Conservation (phyloP, 2,888 invertebrate genomes). For the Lepetodrilus schrolli region DNA sequence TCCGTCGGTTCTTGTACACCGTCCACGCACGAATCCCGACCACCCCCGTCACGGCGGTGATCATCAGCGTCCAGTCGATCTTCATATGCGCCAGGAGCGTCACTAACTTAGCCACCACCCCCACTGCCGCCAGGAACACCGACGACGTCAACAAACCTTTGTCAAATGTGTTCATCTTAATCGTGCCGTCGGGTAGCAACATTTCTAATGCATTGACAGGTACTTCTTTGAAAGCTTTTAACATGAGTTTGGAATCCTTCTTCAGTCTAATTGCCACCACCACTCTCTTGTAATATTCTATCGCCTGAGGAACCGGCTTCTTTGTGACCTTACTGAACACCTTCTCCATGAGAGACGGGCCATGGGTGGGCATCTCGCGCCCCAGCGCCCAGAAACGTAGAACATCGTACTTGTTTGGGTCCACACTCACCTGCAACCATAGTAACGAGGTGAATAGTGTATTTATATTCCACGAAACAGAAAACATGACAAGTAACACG, state of each 20-base stretch:
- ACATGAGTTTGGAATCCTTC: slow-evolving; percentile 70
- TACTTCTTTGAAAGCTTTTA: slow-evolving; percentile 74
- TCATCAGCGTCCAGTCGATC: slow-evolving; percentile 61
- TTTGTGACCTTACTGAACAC: slow-evolving; percentile 34
- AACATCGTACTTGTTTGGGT: slow-evolving; percentile 69
- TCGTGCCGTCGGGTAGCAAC: slow-evolving; percentile 70
- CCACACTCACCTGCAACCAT: slow-evolving; percentile 67
- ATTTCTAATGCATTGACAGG: slow-evolving; percentile 69
- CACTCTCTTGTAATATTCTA: slow-evolving; percentile 71
- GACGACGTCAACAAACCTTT: slow-evolving; percentile 58
- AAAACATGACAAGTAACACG: neutral
- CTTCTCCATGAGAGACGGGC: slow-evolving; percentile 41
- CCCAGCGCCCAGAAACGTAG: slow-evolving; percentile 73
- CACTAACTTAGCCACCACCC: slow-evolving; percentile 67
- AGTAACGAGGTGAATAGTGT: neutral
- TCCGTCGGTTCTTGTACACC: slow-evolving; percentile 64
- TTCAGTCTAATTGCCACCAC: slow-evolving; percentile 72
- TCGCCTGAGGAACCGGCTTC: slow-evolving; percentile 44
- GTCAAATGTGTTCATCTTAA: slow-evolving; percentile 64
- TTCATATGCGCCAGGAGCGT: slow-evolving; percentile 59
- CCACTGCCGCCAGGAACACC: slow-evolving; percentile 50
- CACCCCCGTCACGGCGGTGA: slow-evolving; percentile 58
- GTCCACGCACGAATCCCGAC: slow-evolving; percentile 59
- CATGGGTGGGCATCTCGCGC: slow-evolving; percentile 59
- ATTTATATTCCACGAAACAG: neutral